Conservation (phyloP, 2,113 vertebrate species). For the Ciconia boyciana region DNA sequence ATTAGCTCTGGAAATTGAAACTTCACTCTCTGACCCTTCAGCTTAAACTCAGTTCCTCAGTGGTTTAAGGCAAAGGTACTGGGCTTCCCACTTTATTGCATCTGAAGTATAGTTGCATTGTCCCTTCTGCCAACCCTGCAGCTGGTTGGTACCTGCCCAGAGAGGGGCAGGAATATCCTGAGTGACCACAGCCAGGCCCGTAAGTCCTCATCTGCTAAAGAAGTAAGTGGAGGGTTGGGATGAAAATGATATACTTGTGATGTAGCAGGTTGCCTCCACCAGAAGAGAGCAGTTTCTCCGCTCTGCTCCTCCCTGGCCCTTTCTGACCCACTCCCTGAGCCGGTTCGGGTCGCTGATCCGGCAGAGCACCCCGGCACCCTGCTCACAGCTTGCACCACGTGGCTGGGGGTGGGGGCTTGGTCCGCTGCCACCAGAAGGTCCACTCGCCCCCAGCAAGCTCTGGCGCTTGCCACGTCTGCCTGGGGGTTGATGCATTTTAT, state of each 20-base stretch:
- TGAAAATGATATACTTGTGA: not conserved
- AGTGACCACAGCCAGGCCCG: not conserved
- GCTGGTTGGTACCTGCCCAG: not conserved
- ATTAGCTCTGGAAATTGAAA: not conserved
- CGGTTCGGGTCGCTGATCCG: accelerated
- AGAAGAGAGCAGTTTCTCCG: not conserved
- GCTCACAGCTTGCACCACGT: not conserved
- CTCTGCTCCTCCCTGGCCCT: not conserved
- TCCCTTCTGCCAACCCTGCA: not conserved
- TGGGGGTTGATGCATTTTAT: not conserved
- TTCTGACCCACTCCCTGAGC: not conserved
- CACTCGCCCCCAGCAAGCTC: accelerated
- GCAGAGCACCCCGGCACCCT: not conserved
- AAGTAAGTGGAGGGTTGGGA: not conserved
- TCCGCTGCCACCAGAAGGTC: not conserved
- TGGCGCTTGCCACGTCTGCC: not conserved
- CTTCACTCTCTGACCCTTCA: not conserved
- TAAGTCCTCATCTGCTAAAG: not conserved
- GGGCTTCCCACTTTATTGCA: not conserved
- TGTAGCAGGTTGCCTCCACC: not conserved
- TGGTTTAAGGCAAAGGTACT: not conserved
- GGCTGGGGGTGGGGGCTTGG: not conserved
- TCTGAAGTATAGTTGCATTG: not conserved
- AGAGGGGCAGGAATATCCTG: not conserved
- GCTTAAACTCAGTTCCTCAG: not conserved